phyloP scores from a whole-genome alignment of 2,888 invertebrate genomes.

The Drosophila affinis region DNA sequence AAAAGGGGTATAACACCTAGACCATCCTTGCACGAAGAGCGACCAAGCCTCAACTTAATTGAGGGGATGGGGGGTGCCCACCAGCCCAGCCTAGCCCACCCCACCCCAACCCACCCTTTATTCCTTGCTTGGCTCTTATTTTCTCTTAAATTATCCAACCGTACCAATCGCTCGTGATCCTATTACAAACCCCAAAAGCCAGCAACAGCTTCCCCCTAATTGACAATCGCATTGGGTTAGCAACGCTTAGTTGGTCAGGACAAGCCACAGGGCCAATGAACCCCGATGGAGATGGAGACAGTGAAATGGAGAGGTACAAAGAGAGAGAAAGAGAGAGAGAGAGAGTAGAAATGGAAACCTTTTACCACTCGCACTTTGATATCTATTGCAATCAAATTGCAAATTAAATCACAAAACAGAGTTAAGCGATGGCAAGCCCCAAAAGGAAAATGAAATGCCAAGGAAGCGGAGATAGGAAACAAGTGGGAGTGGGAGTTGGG shows the following conservation, averaged over 20 bases:
- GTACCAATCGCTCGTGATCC: conserved; percentile 17
- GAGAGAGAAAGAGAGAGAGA: neutral
- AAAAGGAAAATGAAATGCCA: conserved; percentile 7
- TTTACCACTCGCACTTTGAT: conserved; percentile 61
- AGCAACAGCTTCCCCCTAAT: conserved; percentile 50
- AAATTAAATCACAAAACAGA: conserved; percentile 72
- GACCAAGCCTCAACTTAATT: neutral
- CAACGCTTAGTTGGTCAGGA: conserved; percentile 37
- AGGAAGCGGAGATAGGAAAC: conserved; percentile 9
- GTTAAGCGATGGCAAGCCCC: conserved; percentile 34
- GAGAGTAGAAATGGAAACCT: conserved; percentile 13
- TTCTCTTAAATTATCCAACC: neutral
- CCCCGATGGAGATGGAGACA: neutral
- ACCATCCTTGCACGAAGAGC: neutral
- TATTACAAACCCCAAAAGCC: conserved; percentile 34
- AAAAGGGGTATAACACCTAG: no score
- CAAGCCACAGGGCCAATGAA: conserved; percentile 8
- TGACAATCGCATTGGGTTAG: conserved; percentile 63
- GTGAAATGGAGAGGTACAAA: neutral
- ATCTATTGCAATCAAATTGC: conserved; percentile 77
- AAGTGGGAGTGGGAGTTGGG: conserved; percentile 18
- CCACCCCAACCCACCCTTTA: neutral
- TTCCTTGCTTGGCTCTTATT: neutral
- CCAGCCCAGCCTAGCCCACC: neutral
- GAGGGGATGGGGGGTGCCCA: neutral